Evolutionary conservation across 2,113 vertebrate genomes (phyloP).

Genomic region (Dasyprocta punctata): DNA sequence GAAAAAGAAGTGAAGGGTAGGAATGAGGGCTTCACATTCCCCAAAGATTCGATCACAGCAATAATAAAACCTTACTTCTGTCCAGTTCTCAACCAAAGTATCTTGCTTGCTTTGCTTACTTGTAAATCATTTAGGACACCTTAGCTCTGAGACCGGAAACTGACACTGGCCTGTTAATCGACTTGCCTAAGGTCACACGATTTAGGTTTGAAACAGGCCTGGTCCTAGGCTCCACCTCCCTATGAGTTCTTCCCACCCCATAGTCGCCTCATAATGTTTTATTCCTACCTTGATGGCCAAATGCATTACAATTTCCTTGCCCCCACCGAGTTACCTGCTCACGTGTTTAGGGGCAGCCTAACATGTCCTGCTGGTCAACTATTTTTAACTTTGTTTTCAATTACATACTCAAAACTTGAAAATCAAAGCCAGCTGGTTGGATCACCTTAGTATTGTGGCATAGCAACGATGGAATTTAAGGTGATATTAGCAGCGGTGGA

Average conservation of each 20-base stretch:
- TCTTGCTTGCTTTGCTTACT: not conserved
- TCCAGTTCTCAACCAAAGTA: accelerated
- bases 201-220: not conserved
- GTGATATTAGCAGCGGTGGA: not conserved
- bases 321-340: not conserved
- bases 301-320: not conserved
- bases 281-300: not conserved
- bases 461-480: no score
- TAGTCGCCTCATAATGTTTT: constrained; percentile 45
- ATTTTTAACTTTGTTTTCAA: constrained; percentile 71
- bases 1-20: constrained; percentile 29
- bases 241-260: not conserved
- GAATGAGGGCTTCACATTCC: not conserved
- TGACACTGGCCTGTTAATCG: not conserved
- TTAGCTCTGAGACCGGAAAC: not conserved
- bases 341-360: constrained; percentile 34
- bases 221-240: not conserved
- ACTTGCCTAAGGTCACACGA: not conserved
- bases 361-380: not conserved
- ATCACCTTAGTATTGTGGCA: not conserved
- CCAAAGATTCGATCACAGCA: not conserved
- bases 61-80: not conserved
- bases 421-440: not conserved
- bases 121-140: not conserved
- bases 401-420: not conserved